phyloP scores from a whole-genome alignment of 2,888 invertebrate genomes.

The Hypomecis atomaria region DNA sequence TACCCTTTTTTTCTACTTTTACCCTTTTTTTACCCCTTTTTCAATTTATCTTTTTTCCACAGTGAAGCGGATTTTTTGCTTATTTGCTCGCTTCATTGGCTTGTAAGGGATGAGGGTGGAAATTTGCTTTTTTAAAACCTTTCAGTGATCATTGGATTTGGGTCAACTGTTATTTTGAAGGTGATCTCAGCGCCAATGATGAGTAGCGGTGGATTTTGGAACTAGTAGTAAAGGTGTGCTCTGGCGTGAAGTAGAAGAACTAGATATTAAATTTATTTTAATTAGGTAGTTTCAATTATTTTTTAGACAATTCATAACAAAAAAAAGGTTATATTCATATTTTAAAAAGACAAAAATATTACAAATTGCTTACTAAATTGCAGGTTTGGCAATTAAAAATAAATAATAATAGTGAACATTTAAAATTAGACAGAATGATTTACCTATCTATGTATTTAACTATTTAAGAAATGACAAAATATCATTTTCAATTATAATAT shows the following conservation, averaged over 20 bases:
- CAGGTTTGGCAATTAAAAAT: too few species aligned
- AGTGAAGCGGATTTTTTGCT: slow-evolving; percentile 79
- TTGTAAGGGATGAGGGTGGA: slow-evolving; percentile 79
- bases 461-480: too few species aligned
- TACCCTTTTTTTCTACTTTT: slow-evolving; percentile 40
- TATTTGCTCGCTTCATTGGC: slow-evolving; percentile 84
- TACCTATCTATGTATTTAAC: too few species aligned
- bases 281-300: too few species aligned
- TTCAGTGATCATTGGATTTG: slow-evolving; percentile 66
- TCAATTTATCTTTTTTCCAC: slow-evolving; percentile 79
- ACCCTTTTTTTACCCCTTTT: slow-evolving; percentile 60
- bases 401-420: too few species aligned
- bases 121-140: slow-evolving; percentile 62
- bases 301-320: too few species aligned
- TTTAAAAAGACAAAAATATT: too few species aligned
- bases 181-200: slow-evolving; percentile 34
- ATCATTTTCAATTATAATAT: too few species aligned
- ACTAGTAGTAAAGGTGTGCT: slow-evolving; percentile 55
- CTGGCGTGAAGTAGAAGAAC: slow-evolving; percentile 41
- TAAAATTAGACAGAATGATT: too few species aligned
- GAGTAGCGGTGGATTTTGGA: slow-evolving; percentile 42
- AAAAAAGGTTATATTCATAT: too few species aligned
- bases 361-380: too few species aligned
- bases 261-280: not conserved
- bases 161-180: slow-evolving; percentile 60